These are phyloP conservation scores for Notiomystis cincta DNA, from an alignment of 2,113 vertebrate genomes.

Conservation along the genomic window DNA sequence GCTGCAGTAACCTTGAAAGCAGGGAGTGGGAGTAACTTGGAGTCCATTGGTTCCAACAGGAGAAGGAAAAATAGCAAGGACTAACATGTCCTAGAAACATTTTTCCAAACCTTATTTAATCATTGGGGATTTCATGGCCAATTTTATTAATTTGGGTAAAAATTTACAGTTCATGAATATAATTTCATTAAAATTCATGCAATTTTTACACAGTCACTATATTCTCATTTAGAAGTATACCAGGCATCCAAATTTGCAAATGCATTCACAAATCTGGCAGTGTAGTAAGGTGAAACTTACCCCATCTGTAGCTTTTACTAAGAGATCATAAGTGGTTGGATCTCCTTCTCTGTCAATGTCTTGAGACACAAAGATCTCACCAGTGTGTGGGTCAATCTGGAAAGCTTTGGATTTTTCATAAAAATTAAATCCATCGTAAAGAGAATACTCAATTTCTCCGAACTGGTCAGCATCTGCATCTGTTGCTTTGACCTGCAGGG, in stretches of 20 bases:
- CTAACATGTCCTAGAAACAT: not conserved
- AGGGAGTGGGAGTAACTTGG: not conserved
- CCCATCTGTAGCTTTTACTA: conserved; percentile 88
- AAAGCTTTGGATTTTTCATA: conserved; percentile 79
- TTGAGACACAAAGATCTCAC: conserved; percentile 82
- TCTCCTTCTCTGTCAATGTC: conserved; percentile 86
- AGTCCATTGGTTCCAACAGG: not conserved
- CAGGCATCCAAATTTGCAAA: not conserved
- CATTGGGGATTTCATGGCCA: not conserved
- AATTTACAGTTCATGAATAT: not conserved
- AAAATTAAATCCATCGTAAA: conserved; percentile 82
- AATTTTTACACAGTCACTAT: not conserved
- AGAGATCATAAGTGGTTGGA: conserved; percentile 78
- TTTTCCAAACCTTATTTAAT: not conserved
- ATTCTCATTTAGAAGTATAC: not conserved
- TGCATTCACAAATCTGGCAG: not conserved
- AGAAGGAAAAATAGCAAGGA: not conserved
- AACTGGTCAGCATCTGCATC: conserved; percentile 84
- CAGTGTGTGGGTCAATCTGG: conserved; percentile 76
- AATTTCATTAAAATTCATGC: not conserved
- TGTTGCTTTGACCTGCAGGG: conserved; percentile 80
- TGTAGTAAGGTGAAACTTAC: conserved; percentile 67
- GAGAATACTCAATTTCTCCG: conserved; percentile 78
- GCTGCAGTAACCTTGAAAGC: not conserved
- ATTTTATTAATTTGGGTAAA: not conserved